Conservation (phyloP, 2,888 invertebrate genomes). For the Pyralis farinalis region DNA sequence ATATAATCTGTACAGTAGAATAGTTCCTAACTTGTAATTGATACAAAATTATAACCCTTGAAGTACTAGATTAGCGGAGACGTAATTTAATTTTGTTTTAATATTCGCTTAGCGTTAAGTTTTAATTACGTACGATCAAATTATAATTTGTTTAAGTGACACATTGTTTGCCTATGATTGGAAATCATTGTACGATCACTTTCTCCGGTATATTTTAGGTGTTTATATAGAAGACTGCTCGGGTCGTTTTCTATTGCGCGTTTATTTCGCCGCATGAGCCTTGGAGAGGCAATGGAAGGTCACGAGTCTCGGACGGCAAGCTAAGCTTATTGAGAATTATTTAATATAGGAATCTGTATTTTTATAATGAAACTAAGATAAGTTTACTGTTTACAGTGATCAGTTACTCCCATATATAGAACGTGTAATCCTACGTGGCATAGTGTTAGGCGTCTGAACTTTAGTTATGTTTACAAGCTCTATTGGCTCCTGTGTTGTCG, state of each 20-base stretch:
- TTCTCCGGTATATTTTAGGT: constrained; percentile 49
- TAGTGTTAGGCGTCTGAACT: constrained; percentile 26
- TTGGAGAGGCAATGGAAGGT: constrained; percentile 56
- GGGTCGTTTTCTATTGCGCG: constrained; percentile 49
- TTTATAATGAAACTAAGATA: constrained; percentile 70
- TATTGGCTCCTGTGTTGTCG: constrained; percentile 53
- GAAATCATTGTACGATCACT: constrained; percentile 46
- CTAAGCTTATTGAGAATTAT: constrained; percentile 70
- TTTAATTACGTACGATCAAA: constrained; percentile 58
- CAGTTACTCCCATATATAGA: constrained; percentile 45
- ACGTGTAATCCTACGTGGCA: constrained; percentile 43
- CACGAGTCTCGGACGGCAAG: constrained; percentile 72
- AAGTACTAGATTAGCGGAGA: constrained; percentile 56
- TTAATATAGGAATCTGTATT: constrained; percentile 76
- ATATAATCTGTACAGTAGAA: constrained; percentile 73
- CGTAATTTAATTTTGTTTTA: constrained; percentile 55
- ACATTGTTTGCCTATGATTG: constrained; percentile 48
- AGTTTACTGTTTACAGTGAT: constrained; percentile 42
- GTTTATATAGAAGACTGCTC: constrained; percentile 69
- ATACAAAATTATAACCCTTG: constrained; percentile 72
- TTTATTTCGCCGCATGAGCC: constrained; percentile 34
- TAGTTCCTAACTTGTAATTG: constrained; percentile 78
- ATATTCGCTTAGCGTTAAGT: constrained; percentile 46
- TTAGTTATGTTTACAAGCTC: constrained; percentile 42
- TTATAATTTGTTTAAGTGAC: constrained; percentile 48